Evolutionary conservation across 2,797 vertebrate genomes (phyloP), one percentile per base, ranked within the genome.

Genomic region (Valencia hispanica): DNA sequence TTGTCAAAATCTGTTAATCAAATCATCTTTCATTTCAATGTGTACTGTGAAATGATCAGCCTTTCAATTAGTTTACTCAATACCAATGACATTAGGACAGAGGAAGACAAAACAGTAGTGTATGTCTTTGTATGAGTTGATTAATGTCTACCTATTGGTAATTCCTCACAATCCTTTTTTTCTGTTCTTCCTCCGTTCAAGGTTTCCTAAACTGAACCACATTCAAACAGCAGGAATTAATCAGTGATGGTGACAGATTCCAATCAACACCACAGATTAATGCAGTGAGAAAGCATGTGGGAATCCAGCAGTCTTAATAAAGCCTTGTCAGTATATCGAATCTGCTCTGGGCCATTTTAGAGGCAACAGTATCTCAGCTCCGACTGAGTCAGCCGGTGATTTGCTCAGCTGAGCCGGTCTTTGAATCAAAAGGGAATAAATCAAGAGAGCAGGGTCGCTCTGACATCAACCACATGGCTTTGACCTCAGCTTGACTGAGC

Each of bases 21-120:
- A 61, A 34, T 61, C 57, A 34, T 34, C 17, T 20, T 61, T 61
- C 59, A 34, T 61, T 34, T 61, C 32, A 34, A 17, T 9, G 2
- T 34, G 34, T 32, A 20, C 3, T 65, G 3, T 39, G 1, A 22
- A 12, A 36, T 0, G 4, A 43, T 14, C 6, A 14, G 12, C 91
- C 88, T 94, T 95, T 94, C 92, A 92, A 89, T 91, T 92, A 79
- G 81, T 90, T 93, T 88, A 92, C 80, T 77, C 91, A 87, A 86
- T 86, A 83, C 89, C 89, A 89, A 84, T 86, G 86, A 93, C 86
- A 80, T 84, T 81, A 65, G 63, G 70, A 81, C 57, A 32, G 73
- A 79, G 76, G 87, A 80, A 68, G 77, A 69, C 78, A 47, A 43
- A 45, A 75, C 59, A 36, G 5, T 77, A 76, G 69, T 84, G 76